Base-by-base conservation (phyloP, 2,797 vertebrate genomes). In the Pseudomugil tenellus region DNA sequence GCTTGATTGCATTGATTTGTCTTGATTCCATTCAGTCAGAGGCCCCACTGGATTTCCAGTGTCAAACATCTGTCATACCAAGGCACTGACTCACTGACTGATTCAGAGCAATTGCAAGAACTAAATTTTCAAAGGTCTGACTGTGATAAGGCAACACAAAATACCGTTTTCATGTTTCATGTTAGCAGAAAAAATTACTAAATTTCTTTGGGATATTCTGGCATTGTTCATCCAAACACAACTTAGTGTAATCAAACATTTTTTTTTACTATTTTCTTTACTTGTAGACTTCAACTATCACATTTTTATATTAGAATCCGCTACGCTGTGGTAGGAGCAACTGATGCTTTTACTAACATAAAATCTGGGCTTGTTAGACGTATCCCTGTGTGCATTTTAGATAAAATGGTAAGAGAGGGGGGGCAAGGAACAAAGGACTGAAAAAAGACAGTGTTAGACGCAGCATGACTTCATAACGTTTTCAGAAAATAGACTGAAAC, bases 1-100 rank as follows among this genome's bases (percentile, higher is more conserved):
- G 90, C 90, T 77, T 89, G 89, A 89, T 87, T 89, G 87, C 89
- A 91, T 91, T 91, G 91, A 92, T 94, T 92, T 88, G 82, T 89
- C 87, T 91, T 87, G 83, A 82, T 90, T 93, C 84, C 79, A 86
- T 89, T 93, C 87, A 78, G 82, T 80, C 71, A n/a, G 64, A 61
- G 84, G 77, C 89, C 92, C 87, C 75, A 19, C 76, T 83, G 91
- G 88, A 92, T 89, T 91, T 88, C 67, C 82, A 85, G 88, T 89
- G 86, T 88, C 91, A 90, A 91, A 86, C 92, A 93, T 94, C 90
- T 95, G 93, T 91, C 90, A 89, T 70, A 68, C 71, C 51, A 73
- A 72, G 77, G 63, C 64, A 53, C 51, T 49, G 49, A 63, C 59
- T 35, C 39, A 67, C 70, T 26, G 58, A 77, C 63, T 83, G 76